phyloP scores from a whole-genome alignment of 2,797 vertebrate species.

The Chelmon rostratus region DNA sequence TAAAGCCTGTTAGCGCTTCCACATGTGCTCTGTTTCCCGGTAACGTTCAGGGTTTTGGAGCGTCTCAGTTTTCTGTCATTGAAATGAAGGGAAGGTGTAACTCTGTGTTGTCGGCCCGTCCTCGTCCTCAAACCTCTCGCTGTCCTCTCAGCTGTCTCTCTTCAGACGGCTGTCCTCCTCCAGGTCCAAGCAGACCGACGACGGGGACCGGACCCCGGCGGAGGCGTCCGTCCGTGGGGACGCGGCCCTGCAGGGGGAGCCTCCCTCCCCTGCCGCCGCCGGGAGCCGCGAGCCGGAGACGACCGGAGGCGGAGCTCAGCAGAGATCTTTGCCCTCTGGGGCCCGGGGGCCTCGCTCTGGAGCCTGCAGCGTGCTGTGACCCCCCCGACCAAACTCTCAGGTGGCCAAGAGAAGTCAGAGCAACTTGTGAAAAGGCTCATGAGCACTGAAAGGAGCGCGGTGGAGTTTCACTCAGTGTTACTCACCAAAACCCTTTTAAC shows the following conservation, averaged over 20 bases:
- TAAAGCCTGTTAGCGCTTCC: too few relatives aligned
- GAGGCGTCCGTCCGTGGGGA: constrained; percentile 22
- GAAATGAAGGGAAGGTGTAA: too few relatives aligned
- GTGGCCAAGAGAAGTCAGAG: neutral
- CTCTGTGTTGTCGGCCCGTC: too few relatives aligned
- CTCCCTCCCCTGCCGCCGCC: constrained; percentile 12
- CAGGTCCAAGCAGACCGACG: constrained; percentile 58
- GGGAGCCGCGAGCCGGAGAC: constrained; percentile 69
- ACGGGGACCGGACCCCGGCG: constrained; percentile 22
- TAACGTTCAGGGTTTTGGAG: neutral
- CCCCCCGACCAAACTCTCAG: neutral
- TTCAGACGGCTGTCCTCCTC: constrained; percentile 87
- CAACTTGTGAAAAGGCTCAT: constrained; percentile 8
- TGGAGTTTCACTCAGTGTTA: neutral
- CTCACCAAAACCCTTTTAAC: neutral
- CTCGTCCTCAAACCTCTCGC: too few relatives aligned
- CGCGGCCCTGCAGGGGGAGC: neutral
- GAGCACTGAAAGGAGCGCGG: neutral
- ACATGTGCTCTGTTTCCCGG: too few relatives aligned
- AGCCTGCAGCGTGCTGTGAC: constrained; percentile 88
- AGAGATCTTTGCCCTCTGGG: constrained; percentile 30
- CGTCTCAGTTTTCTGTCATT: too few relatives aligned
- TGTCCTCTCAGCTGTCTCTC: constrained; percentile 86
- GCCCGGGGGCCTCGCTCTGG: constrained; percentile 84
- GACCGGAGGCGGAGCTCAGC: constrained; percentile 48